Evolutionary conservation across 2,888 invertebrate species (phyloP).

Genomic region (Andrena minutula): DNA sequence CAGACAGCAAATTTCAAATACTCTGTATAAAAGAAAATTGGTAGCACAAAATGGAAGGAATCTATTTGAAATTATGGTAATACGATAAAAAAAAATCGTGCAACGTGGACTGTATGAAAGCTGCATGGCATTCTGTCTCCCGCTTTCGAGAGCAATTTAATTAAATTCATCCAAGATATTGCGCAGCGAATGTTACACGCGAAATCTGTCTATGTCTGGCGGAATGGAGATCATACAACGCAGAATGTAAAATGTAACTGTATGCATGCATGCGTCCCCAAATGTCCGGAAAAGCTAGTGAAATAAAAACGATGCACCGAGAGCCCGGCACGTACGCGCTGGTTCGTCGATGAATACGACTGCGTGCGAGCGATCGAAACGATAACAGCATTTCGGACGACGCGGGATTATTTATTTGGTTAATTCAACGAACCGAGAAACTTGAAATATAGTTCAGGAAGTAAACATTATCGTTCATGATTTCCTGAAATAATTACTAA

Average conservation of each 20-base stretch:
- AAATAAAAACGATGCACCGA: conserved; percentile 2
- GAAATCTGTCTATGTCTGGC: neutral
- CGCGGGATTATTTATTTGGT: conserved; percentile 8
- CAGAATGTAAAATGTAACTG: conserved; percentile 1
- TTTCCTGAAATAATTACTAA: too few species aligned
- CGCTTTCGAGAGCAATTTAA: neutral
- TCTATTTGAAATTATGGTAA: neutral
- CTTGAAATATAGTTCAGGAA: neutral
- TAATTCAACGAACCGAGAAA: conserved; percentile 19
- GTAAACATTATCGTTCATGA: neutral
- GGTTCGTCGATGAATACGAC: neutral
- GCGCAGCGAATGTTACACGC: neutral
- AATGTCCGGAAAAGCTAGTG: neutral
- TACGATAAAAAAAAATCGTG: too few species aligned
- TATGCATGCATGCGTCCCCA: neutral
- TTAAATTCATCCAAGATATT: conserved; percentile 7
- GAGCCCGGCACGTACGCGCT: neutral
- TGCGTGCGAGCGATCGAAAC: neutral
- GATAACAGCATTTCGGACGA: conserved; percentile 1
- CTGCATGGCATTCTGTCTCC: neutral
- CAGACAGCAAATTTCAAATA: neutral
- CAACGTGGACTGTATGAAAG: neutral
- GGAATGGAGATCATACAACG: neutral
- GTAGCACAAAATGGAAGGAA: neutral
- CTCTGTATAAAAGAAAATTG: neutral